Evolutionary conservation across 2,113 vertebrate genomes (phyloP), one percentile per base, ranked within the genome.

Genomic region (Apus apus): DNA sequence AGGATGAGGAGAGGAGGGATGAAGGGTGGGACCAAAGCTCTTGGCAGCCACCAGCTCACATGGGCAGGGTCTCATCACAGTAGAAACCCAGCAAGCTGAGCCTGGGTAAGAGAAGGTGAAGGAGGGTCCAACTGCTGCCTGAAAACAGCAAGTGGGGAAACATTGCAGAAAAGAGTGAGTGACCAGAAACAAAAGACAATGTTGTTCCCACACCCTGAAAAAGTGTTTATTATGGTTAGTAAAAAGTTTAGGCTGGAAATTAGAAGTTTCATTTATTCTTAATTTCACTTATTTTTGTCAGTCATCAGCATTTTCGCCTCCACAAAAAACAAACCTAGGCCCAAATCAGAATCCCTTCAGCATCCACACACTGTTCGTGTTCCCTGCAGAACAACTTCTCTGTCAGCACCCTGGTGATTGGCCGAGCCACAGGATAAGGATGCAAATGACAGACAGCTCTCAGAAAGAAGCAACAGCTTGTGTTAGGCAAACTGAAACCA

Each of bases 1-100:
- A 73, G 14, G 1, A 3, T 50, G 40, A 92, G 32, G 58, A 79
- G 57, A 43, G n/a, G 43, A 81, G 45, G 11, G 61, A 46, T 60
- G 80, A 57, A 75, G 45, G n/a, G 14, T 67, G 53, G 30, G 34
- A 87, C 6, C 26, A 2, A 53, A 65, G 61, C 25, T 84, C 20
- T 64, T 2, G 1, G 38, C 23, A 68, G 14, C 40, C 29, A 72
- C 57, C 40, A 51, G 48, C 20, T 57, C 1, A 0, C 0, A 0
- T 45, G 32, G 71, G 45, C 62, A 56, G 23, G 50, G 53, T 13
- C 40, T 43, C 40, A 79, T 14, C 23, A 6, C 1, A 3, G 27
- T 15, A 23, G 34, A 64, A 80, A 34, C 4, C 18, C 38, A 62
- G 27, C 2, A 8, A 74, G 40, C 30, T 50, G 12, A 87, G 46